These are phyloP conservation scores for Stenopsyche tienmushanensis DNA, from an alignment of 1,140 invertebrate genomes.

Conservation along the genomic window DNA sequence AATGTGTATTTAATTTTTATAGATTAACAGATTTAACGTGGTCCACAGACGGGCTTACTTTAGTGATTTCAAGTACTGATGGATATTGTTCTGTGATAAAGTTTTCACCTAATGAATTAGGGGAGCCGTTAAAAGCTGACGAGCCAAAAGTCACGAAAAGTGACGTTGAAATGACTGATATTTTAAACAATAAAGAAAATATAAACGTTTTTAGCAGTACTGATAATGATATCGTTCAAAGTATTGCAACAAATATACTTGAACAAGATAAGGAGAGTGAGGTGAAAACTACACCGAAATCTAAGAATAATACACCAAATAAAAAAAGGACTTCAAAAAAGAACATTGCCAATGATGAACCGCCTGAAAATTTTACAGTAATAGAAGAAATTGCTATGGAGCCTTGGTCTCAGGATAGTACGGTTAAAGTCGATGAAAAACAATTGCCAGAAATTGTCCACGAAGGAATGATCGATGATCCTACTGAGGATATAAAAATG, in stretches of 20 bases:
- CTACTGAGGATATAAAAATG: constrained; percentile 66
- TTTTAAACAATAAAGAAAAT: constrained; percentile 19
- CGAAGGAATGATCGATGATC: constrained; percentile 50
- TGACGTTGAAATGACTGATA: not conserved
- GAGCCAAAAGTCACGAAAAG: not conserved
- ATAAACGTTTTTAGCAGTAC: not conserved
- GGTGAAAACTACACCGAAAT: constrained; percentile 24
- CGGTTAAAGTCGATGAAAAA: constrained; percentile 4
- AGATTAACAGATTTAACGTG: constrained; percentile 88
- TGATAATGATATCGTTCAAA: not conserved
- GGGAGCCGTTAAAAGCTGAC: constrained; percentile 59
- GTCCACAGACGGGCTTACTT: constrained; percentile 80
- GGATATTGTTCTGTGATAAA: constrained; percentile 91
- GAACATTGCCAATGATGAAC: constrained; percentile 45
- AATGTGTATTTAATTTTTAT: constrained; percentile 11
- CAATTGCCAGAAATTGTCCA: constrained; percentile 21
- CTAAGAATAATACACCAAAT: constrained; percentile 10
- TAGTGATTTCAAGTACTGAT: constrained; percentile 91
- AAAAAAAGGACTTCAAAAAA: constrained; percentile 19
- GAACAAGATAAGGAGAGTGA: not conserved
- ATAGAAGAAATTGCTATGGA: constrained; percentile 58
- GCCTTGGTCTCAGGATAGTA: constrained; percentile 56
- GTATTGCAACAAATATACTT: constrained; percentile 13
- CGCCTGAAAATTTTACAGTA: constrained; percentile 49
- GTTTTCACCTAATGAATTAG: constrained; percentile 82